A percentile compares a stretch with the other conserved stretches of the same genome.
These are phyloP conservation scores for Brachionus paranguensis DNA, from an alignment of 1,140 invertebrate species.

Conservation along the genomic window DNA sequence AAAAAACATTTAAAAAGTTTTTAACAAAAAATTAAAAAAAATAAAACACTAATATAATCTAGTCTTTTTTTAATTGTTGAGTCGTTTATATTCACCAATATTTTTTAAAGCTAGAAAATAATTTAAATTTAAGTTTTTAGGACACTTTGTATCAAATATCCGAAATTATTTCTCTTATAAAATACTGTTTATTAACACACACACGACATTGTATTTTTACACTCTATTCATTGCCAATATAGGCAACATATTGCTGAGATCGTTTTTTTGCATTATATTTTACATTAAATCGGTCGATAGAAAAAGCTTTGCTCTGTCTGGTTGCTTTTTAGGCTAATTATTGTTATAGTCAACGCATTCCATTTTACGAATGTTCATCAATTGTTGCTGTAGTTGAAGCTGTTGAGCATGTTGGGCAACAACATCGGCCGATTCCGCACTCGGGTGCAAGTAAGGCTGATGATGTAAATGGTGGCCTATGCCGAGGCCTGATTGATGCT, in stretches of 20 bases:
- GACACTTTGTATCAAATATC: neutral
- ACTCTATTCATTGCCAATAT: neutral
- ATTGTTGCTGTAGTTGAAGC: constrained; percentile 36
- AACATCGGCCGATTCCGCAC: neutral
- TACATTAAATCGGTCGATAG: neutral
- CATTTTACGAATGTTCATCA: constrained; percentile 33
- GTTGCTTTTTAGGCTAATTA: neutral
- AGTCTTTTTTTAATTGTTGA: neutral
- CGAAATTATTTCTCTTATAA: neutral
- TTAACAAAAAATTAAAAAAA: neutral
- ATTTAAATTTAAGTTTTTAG: neutral
- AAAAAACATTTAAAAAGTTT: neutral
- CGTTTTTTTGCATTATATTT: neutral
- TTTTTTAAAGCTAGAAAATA: neutral
- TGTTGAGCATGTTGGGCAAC: constrained; percentile 11
- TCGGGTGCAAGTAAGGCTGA: constrained; percentile 24
- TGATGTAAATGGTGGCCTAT: constrained; percentile 21
- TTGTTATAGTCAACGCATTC: constrained; percentile 36
- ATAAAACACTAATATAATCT: neutral
- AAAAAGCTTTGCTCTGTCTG: neutral
- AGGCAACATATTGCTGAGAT: neutral
- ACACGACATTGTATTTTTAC: neutral
- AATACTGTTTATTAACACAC: neutral
- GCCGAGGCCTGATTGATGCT: neutral
- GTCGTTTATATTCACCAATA: neutral